Evolutionary conservation across 2,113 vertebrate species (phyloP), one percentile per base, ranked within the genome.

Genomic region (Oreochromis niloticus): DNA sequence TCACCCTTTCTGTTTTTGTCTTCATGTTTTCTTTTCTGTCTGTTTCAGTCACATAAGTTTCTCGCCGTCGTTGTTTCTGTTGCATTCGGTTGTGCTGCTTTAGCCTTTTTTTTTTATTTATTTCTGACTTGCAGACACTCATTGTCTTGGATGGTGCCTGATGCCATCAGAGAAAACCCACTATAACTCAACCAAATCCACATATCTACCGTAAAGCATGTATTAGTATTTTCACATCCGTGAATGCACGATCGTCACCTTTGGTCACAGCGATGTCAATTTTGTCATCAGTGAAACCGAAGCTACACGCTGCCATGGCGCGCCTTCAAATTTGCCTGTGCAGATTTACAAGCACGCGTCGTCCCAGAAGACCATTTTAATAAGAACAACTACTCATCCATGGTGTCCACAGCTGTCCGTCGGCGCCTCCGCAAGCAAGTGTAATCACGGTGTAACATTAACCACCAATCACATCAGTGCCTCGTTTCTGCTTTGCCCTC

Each of bases 1-100:
- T 95, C 85, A 90, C 89, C 78, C 84, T 86, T 93, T 94, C 82
- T 91, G 81, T 81, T 90, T 92, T 93, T 87, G 81, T 91, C 92
- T 91, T 84, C 85, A 19, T 87, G 84, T 90, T 90, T 86, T 84
- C 84, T 84, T 88, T 56, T 75, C 17, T 46, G 85, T 78, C 88
- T 8, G 68, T 50, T 78, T 81, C 86, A 17, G 43, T 91, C 78
- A 46, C 68, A 50, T 83, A 41, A 41, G 39, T 84, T 56, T 87
- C 54, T 50, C 17, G 32, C 71, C 78, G 14, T 78, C 32, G 82
- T 82, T 83, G 71, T 86, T 46, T 86, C 75, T 32, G 16, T 68
- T 54, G 17, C 46, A 1, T 81, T 83, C 79, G 14, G 24, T 30
- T 75, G 30, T 57, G 9, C 17, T 61, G 81, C 46, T 68, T 54